Percentiles rank a stretch among this genome's conserved stretches.
These are phyloP conservation scores for Lerema accius DNA, from an alignment of 1,140 invertebrate species.

Conservation along the genomic window DNA sequence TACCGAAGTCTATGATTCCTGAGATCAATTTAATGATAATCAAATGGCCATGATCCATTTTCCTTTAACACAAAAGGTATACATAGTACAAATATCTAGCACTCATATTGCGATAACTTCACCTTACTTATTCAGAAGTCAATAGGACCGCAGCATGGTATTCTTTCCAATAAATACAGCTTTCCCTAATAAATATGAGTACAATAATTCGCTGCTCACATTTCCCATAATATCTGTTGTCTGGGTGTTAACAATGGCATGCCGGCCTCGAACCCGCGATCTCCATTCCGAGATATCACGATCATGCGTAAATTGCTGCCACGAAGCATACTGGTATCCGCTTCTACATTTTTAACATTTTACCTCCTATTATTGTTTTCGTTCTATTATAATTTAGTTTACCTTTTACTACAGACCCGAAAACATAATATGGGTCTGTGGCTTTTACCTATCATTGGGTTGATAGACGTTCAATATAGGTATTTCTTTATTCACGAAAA, in stretches of 20 bases:
- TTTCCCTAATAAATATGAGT: slow-evolving; percentile 14
- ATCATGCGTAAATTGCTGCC: slow-evolving; percentile 43
- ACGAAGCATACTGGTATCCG: slow-evolving; percentile 37
- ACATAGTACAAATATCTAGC: no score
- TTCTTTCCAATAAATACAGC: neutral
- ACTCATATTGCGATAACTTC: no score
- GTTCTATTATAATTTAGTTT: slow-evolving; percentile 10
- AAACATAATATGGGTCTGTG: no score
- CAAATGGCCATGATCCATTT: no score
- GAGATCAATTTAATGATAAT: no score
- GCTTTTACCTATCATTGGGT: no score
- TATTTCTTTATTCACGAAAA: no score
- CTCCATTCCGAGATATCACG: slow-evolving; percentile 46
- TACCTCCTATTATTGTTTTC: slow-evolving; percentile 35
- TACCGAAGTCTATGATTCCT: no score
- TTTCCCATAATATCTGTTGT: slow-evolving; percentile 30
- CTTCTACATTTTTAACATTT: slow-evolving; percentile 30
- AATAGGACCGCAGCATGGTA: neutral
- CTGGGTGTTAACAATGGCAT: slow-evolving; percentile 28
- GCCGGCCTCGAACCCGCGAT: slow-evolving; percentile 42
- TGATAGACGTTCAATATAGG: no score
- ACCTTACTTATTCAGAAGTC: no score
- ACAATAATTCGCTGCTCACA: slow-evolving; percentile 12
- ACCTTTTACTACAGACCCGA: no score
- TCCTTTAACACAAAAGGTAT: no score